Conservation (phyloP, 1,140 invertebrate species). For the Steinernema feltiae region DNA sequence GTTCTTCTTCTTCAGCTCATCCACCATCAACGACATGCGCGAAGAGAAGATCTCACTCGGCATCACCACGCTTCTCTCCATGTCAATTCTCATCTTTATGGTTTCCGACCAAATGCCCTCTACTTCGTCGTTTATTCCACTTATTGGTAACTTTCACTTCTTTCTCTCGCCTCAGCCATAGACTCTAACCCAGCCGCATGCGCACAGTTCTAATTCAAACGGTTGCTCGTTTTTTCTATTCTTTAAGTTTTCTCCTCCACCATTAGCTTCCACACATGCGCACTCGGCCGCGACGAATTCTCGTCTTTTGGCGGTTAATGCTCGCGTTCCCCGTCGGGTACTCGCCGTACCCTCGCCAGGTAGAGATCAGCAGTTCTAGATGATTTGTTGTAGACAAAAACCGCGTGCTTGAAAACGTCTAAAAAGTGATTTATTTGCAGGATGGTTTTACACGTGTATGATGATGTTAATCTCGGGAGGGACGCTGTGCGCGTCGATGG, state of each 20-base stretch:
- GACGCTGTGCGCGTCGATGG: constrained; percentile 31
- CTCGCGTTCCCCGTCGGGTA: constrained; percentile 5
- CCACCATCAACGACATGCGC: constrained; percentile 54
- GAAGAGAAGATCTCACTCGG: constrained; percentile 54
- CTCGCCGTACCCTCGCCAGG: not conserved
- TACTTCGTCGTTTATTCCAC: constrained; percentile 50
- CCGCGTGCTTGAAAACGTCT: no score
- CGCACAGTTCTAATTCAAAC: no score
- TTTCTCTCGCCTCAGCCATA: no score
- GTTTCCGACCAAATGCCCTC: constrained; percentile 57
- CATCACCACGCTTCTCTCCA: constrained; percentile 52
- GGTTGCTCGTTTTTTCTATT: constrained; percentile 3
- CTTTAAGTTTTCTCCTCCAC: no score
- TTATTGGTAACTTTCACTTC: no score
- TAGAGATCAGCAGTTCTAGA: no score
- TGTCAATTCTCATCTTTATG: constrained; percentile 57
- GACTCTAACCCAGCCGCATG: no score
- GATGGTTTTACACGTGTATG: constrained; percentile 36
- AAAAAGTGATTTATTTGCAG: constrained; percentile 27
- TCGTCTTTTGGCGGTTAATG: constrained; percentile 18
- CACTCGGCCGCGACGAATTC: not conserved
- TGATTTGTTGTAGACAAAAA: no score
- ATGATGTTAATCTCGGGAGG: constrained; percentile 31
- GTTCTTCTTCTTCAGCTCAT: constrained; percentile 43
- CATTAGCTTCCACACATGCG: not conserved